Base-by-base conservation (phyloP, 2,797 vertebrate species). In the Parotocinclus haroldoi region DNA sequence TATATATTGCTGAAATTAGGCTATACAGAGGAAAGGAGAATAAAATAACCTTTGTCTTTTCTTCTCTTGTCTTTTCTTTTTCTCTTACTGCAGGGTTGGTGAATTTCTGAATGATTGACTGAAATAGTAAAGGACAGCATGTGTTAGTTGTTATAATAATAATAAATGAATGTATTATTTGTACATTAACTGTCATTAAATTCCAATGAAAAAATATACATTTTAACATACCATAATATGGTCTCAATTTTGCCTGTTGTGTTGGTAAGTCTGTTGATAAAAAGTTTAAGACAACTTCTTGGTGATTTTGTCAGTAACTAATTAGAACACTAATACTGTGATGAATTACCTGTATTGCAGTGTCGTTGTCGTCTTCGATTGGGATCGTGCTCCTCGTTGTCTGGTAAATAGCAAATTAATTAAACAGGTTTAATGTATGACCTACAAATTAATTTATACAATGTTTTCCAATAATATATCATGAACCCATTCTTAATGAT, bases 21-120 rank as follows among this genome's bases (percentile, higher is more conserved):
- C n/a, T n/a, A 27, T 27, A 27, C 27, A 27, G 27, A 27, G 27
- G 2, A 27, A 7, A 50, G 14, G 4, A 16, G 16, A 50, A 50
- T n/a, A 50, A 7, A 50, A 42, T 42, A 53, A 68, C 57, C 55
- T 78, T 69, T 42, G 9, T 48, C 71, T 76, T 81, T 54, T 69
- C 78, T 51, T 58, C 63, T 63, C 36, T 62, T 59, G 10, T 18
- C 44, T 45, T 40, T n/a, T n/a, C n/a, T n/a, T n/a, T n/a, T n/a
- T n/a, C n/a, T n/a, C n/a, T n/a, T 10, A 38, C 13, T 38, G 1
- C 8, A 9, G 40, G 50, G 7, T 12, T 49, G 67, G 27, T 38
- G 13, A 9, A 80, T 63, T 68, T 80, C 73, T 14, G 56, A 46
- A 37, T 80, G 76, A 70, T 81, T 81, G 10, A 52, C 80, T 81